Evolutionary conservation across 2,888 invertebrate species (phyloP), one percentile per base, ranked within the genome.

Genomic region (Drosophila atripex): DNA sequence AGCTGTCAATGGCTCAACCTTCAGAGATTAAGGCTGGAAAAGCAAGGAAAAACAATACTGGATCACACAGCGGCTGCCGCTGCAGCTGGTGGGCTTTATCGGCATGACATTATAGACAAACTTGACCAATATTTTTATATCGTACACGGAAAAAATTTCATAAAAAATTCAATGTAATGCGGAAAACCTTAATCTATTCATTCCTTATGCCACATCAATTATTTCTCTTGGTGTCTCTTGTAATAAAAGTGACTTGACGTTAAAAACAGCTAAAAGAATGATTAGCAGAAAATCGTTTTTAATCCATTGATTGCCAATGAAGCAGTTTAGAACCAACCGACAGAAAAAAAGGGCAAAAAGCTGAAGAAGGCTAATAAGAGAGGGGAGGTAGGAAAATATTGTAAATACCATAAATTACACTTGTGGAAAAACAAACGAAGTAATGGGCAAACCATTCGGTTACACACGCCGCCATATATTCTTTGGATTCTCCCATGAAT

Each of bases 41-140:
- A 52, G 47, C 52, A 18, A 54, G 47, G 35, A 53, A 41, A 57
- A 64, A 54, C 47, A 58, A 38, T 68, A 75, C 50, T 52, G 43
- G 66, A 63, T 61, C 68, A 66, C 66, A 53, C 59, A 47, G 52
- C 25, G 9, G 32, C 18, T n/a, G 49, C 39, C 28, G 16, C 30
- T 54, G 54, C 54, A 46, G 45, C 38, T 54, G 55, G 56, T 45
- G 30, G 11, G 7, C 59, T 71, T 78, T 78, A 82, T 78, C 74
- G 57, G 25, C 46, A 46, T 58, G 49, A 7, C 54, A 49, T 59
- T 51, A 43, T 57, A 43, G 41, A 52, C 69, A 68, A 78, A 80
- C 86, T 86, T 86, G 80, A 83, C 86, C 79, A 80, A 80, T 61
- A 77, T 84, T 58, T 49, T 52, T 71, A 54, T 71, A 61, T 71